These are phyloP conservation scores for Bombus waltoni DNA, from an alignment of 1,140 invertebrate genomes.

Conservation along the genomic window DNA sequence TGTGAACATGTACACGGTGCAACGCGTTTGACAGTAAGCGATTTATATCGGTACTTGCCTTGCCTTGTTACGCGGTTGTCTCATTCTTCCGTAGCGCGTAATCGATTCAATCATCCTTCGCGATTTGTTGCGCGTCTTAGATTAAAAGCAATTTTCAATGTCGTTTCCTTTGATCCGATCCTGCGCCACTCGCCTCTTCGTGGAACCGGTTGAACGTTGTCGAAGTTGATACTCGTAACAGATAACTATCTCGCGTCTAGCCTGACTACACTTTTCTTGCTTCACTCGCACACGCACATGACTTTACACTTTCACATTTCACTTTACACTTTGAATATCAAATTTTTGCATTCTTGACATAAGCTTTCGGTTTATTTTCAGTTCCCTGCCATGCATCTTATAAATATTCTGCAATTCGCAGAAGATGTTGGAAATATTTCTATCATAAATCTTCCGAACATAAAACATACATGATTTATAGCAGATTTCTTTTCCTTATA, in stretches of 20 bases:
- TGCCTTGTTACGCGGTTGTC: constrained; percentile 40
- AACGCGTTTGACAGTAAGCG: constrained; percentile 2
- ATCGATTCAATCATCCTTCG: constrained; percentile 50
- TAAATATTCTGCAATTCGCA: too few species aligned
- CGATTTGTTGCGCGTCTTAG: constrained; percentile 35
- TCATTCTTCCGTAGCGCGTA: constrained; percentile 16
- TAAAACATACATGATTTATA: too few species aligned
- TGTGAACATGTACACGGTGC: not conserved
- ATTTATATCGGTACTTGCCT: constrained; percentile 39
- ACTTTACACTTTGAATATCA: not conserved
- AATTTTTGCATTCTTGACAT: not conserved
- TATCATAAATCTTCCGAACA: too few species aligned
- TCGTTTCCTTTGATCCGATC: constrained; percentile 28
- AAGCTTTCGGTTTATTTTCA: too few species aligned
- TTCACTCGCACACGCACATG: not conserved
- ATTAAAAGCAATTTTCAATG: constrained; percentile 21
- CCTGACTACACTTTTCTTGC: not conserved
- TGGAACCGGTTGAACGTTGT: constrained; percentile 15
- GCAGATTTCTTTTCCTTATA: too few species aligned
- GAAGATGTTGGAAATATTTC: too few species aligned
- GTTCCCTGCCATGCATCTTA: too few species aligned
- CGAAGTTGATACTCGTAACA: not conserved
- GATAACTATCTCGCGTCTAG: not conserved
- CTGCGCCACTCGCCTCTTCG: not conserved
- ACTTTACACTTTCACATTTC: not conserved